Conservation (phyloP, 2,888 invertebrate species). For the Tachystola acroxantha region DNA sequence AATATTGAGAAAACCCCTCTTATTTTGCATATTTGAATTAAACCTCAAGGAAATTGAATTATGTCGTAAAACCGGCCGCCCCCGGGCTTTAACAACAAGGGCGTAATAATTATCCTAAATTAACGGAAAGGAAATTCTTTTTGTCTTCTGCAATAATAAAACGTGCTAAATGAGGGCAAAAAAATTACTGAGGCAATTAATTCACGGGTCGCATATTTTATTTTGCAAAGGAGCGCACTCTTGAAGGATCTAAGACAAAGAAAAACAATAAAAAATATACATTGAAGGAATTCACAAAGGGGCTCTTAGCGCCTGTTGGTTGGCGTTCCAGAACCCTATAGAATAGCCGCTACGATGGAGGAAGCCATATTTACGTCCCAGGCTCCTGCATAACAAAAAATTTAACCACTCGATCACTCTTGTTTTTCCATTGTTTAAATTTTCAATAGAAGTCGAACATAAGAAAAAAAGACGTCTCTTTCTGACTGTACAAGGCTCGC, state of each 20-base stretch:
- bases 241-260: conserved; percentile 48
- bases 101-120: conserved; percentile 37
- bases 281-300: conserved; percentile 49
- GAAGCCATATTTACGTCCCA: no score
- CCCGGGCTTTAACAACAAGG: conserved; percentile 19
- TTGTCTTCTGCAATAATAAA: conserved; percentile 38
- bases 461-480: no score
- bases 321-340: conserved; percentile 31
- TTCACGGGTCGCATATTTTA: conserved; percentile 62
- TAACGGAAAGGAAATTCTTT: conserved; percentile 29
- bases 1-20: no score
- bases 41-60: no score
- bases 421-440: no score
- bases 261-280: conserved; percentile 57
- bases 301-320: conserved; percentile 48
- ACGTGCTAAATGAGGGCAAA: conserved; percentile 48
- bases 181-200: conserved; percentile 62
- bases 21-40: no score
- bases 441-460: no score
- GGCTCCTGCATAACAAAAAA: no score
- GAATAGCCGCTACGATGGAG: conserved; percentile 41
- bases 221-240: conserved; percentile 42
- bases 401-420: no score
- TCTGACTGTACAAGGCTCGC: no score
- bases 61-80: not conserved